Evolutionary conservation across 2,888 invertebrate genomes (phyloP).

Genomic region (Artemia sinica): DNA sequence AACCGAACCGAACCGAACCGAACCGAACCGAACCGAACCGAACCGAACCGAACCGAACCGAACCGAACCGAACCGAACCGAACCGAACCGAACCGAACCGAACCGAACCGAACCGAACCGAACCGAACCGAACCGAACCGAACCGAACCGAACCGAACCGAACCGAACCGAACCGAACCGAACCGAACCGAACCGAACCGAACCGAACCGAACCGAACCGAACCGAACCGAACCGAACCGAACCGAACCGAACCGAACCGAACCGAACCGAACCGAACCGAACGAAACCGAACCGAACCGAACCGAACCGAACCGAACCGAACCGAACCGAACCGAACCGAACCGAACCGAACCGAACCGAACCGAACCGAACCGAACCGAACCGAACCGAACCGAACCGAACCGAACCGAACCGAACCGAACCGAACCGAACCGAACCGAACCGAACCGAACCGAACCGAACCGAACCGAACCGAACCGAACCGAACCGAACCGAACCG

Average conservation of each 20-base stretch:
- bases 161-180: conserved; percentile 23
- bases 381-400: conserved; percentile 23
- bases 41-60: conserved; percentile 22
- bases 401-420: conserved; percentile 22
- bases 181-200: conserved; percentile 23
- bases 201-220: conserved; percentile 22
- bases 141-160: conserved; percentile 22
- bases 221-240: conserved; percentile 17
- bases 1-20: conserved; percentile 22
- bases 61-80: conserved; percentile 23
- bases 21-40: conserved; percentile 22
- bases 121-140: conserved; percentile 23
- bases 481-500: conserved; percentile 22
- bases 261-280: conserved; percentile 23
- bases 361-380: conserved; percentile 23
- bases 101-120: conserved; percentile 23
- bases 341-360: conserved; percentile 22
- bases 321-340: conserved; percentile 22
- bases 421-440: conserved; percentile 21
- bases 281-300: conserved; percentile 22
- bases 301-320: conserved; percentile 23
- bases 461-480: conserved; percentile 23
- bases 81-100: conserved; percentile 23
- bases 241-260: conserved; percentile 21
- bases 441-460: conserved; percentile 23